These are phyloP conservation scores for Channa maculata DNA, from an alignment of 2,113 vertebrate genomes.

Conservation along the genomic window DNA sequence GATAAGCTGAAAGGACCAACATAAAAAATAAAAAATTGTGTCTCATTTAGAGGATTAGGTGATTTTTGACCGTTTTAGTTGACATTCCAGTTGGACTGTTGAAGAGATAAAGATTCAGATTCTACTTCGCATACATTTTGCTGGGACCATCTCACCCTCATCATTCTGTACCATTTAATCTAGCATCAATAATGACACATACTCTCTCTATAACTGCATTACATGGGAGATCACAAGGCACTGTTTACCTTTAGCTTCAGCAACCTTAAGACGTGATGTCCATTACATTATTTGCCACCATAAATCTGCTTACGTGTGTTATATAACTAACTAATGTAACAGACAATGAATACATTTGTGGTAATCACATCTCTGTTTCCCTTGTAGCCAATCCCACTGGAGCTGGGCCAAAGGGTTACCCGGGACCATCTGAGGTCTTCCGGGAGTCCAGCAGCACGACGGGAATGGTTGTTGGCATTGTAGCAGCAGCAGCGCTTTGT, in stretches of 20 bases:
- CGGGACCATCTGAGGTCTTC: slow-evolving; percentile 91
- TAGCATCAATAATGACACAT: too few relatives aligned
- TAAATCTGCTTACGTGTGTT: slow-evolving; percentile 8
- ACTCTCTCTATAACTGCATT: too few relatives aligned
- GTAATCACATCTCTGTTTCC: slow-evolving; percentile 64
- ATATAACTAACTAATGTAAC: slow-evolving; percentile 10
- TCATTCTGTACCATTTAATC: neutral
- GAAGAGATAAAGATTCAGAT: slow-evolving; percentile 7
- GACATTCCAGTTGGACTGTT: neutral
- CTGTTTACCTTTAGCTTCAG: slow-evolving; percentile 20
- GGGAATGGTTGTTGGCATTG: slow-evolving; percentile 98
- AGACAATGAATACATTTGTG: slow-evolving; percentile 6
- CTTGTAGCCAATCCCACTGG: slow-evolving; percentile 93
- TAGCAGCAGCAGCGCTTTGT: slow-evolving; percentile 94
- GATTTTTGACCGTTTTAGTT: slow-evolving; percentile 13
- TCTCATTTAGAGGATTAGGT: slow-evolving; percentile 12
- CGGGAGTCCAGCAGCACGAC: slow-evolving; percentile 97
- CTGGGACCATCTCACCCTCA: neutral
- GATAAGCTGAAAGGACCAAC: too few relatives aligned
- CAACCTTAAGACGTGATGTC: slow-evolving; percentile 1
- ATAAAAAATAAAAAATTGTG: too few relatives aligned
- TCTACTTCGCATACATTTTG: slow-evolving; percentile 1
- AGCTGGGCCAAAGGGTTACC: slow-evolving; percentile 87
- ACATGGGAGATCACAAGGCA: neutral
- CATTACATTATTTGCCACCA: slow-evolving; percentile 6